phyloP scores from a whole-genome alignment of 2,113 vertebrate genomes.

The Daboia siamensis region DNA sequence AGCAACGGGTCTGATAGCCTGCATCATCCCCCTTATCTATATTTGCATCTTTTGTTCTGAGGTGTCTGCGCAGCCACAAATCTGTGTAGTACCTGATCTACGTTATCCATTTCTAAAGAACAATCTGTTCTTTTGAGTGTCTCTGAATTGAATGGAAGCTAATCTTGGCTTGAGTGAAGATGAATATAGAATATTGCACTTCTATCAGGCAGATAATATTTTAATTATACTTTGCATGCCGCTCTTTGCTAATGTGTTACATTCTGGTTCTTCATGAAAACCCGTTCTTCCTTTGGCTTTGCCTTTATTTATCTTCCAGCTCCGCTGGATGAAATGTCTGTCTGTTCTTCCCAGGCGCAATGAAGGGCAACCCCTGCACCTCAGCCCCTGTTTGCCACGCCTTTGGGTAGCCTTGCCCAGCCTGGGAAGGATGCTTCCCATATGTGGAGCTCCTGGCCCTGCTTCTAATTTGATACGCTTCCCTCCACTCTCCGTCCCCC shows the following conservation, averaged over 20 bases:
- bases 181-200: constrained; percentile 9
- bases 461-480: not conserved
- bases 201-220: constrained; percentile 33
- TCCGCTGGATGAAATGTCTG: not conserved
- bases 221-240: constrained; percentile 19
- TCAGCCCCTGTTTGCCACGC: not conserved
- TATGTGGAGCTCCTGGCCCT: not conserved
- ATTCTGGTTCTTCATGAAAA: constrained; percentile 27
- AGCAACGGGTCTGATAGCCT: not conserved
- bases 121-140: not conserved
- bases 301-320: constrained; percentile 2
- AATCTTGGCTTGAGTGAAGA: constrained; percentile 27
- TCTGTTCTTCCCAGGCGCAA: not conserved
- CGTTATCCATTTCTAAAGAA: constrained; percentile 15
- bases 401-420: not conserved
- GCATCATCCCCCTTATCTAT: not conserved
- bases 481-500: not conserved
- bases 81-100: not conserved
- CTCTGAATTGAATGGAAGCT: not conserved
- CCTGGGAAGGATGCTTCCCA: not conserved
- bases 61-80: not conserved
- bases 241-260: constrained; percentile 14
- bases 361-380: not conserved
- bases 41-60: not conserved
- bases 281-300: constrained; percentile 6